Evolutionary conservation across 2,797 vertebrate genomes (phyloP).

Genomic region (Molossus alvarezi): DNA sequence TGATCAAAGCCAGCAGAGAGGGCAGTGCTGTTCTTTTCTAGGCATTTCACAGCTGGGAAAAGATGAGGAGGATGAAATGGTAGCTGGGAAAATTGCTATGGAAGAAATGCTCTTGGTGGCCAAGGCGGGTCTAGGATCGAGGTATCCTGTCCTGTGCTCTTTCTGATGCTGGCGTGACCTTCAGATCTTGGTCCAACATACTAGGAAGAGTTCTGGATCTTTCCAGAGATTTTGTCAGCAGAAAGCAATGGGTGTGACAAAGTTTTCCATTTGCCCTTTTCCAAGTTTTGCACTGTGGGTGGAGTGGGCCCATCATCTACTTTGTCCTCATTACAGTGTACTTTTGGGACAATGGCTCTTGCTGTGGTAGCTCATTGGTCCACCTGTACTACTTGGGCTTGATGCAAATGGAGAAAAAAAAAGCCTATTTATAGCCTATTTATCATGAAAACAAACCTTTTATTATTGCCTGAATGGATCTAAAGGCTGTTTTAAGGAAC

Average conservation of each 20-base stretch:
- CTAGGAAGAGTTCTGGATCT: not conserved
- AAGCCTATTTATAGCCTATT: not conserved
- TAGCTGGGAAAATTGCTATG: too few species aligned
- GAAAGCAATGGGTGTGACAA: too few species aligned
- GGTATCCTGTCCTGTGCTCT: not conserved
- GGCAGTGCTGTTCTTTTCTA: fast-evolving
- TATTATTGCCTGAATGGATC: not conserved
- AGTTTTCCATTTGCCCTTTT: too few species aligned
- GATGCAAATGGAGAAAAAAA: too few species aligned
- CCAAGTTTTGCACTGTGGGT: too few species aligned
- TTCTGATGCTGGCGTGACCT: not conserved
- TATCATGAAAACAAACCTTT: not conserved
- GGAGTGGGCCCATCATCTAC: too few species aligned
- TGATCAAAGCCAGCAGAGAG: not conserved
- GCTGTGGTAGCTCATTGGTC: too few species aligned
- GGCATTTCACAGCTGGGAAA: not conserved
- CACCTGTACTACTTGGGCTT: too few species aligned
- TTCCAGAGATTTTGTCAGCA: not conserved
- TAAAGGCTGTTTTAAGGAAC: not conserved
- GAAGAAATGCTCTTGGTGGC: not conserved
- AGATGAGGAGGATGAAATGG: not conserved
- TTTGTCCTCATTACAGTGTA: too few species aligned
- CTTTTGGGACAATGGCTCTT: fast-evolving
- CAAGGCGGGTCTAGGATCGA: fast-evolving
- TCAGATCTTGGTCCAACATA: not conserved